Percentiles rank a stretch among this genome's conserved stretches.
phyloP scores from a whole-genome alignment of 2,888 invertebrate species.

The Troilus luridus region DNA sequence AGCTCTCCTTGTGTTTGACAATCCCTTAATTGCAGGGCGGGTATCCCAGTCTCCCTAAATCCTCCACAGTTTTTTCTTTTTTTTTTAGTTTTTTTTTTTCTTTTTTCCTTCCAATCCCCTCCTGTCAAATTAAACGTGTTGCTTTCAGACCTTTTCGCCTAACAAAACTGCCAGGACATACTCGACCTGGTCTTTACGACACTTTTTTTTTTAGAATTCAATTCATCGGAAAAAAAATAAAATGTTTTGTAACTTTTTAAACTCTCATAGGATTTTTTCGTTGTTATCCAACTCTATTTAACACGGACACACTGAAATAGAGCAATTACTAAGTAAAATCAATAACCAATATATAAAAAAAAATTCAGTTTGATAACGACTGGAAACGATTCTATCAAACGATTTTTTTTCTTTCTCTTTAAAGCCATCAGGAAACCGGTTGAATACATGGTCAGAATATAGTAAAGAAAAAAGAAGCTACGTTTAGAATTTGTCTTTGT shows the following conservation, averaged over 20 bases:
- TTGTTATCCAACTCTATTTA: not conserved
- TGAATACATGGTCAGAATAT: too few relatives aligned
- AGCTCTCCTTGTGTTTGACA: constrained; percentile 14
- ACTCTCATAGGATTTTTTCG: not conserved
- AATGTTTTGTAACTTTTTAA: not conserved
- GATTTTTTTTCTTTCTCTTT: too few relatives aligned
- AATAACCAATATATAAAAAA: too few relatives aligned
- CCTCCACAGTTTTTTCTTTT: not conserved
- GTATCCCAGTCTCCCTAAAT: not conserved
- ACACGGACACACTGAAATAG: not conserved
- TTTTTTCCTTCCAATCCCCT: constrained; percentile 27
- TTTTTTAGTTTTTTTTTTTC: not conserved
- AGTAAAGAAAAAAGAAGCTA: too few relatives aligned
- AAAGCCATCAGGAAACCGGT: too few relatives aligned
- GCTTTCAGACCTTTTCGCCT: constrained; percentile 43
- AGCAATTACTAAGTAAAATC: not conserved
- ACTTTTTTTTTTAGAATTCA: not conserved
- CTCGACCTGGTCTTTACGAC: constrained; percentile 36
- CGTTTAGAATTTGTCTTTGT: too few relatives aligned
- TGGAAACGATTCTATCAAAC: too few relatives aligned
- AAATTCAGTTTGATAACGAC: too few relatives aligned
- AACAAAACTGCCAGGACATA: constrained; percentile 50
- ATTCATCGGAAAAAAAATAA: not conserved
- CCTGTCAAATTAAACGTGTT: constrained; percentile 50
- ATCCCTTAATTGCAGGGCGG: constrained; percentile 37